These are phyloP conservation scores for Siniperca scherzeri DNA, from an alignment of 2,797 vertebrate genomes.

Conservation along the genomic window DNA sequence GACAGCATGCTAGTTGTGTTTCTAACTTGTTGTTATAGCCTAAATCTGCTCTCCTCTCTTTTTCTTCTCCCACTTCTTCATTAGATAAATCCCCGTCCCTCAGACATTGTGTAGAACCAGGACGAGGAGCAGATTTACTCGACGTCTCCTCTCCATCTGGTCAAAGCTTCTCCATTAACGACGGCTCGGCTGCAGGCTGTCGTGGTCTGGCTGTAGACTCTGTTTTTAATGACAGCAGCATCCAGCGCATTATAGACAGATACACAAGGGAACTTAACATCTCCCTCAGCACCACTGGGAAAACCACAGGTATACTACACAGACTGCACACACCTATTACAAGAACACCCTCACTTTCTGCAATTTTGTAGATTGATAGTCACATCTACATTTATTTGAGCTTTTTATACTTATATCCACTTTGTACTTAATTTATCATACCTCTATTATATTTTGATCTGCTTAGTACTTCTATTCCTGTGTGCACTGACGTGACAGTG, in stretches of 20 bases:
- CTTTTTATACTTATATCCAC: too few species aligned
- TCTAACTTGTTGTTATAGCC: neutral
- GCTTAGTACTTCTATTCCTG: too few species aligned
- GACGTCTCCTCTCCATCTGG: neutral
- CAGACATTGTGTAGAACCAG: neutral
- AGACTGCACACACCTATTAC: neutral
- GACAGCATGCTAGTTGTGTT: neutral
- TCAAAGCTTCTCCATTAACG: neutral
- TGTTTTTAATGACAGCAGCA: constrained; percentile 62
- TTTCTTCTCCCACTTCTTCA: neutral
- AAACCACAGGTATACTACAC: constrained; percentile 58
- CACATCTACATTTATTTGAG: neutral
- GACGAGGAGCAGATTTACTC: neutral
- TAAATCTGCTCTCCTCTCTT: neutral
- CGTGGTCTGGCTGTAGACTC: constrained; percentile 9
- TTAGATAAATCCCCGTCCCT: constrained; percentile 45
- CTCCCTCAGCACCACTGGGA: constrained; percentile 66
- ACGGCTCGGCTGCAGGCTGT: neutral
- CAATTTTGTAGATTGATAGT: neutral
- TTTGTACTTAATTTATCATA: too few species aligned
- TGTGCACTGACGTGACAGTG: too few species aligned
- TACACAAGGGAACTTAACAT: constrained; percentile 79
- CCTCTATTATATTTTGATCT: too few species aligned
- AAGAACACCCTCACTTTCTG: neutral
- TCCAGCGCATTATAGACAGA: constrained; percentile 81